A percentile compares a stretch with the other conserved stretches of the same genome.
These are phyloP conservation scores for Drosophila dives DNA, from an alignment of 2,888 invertebrate species.

Conservation along the genomic window DNA sequence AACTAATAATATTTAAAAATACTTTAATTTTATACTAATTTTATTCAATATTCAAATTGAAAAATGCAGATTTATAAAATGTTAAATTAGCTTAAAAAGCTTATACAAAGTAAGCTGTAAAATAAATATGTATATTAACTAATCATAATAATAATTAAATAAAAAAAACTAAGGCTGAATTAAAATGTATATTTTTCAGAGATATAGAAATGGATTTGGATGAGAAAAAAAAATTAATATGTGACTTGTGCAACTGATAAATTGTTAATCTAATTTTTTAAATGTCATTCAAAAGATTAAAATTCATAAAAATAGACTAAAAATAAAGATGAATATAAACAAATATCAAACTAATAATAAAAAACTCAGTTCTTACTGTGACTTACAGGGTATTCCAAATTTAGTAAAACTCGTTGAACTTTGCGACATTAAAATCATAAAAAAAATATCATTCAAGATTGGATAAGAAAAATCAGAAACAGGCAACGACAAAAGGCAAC, in stretches of 20 bases:
- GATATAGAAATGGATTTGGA: too few species aligned
- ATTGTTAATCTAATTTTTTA: neutral
- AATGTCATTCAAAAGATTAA: neutral
- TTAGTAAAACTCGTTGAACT: neutral
- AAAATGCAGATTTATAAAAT: neutral
- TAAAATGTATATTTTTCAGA: too few species aligned
- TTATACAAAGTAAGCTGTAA: neutral
- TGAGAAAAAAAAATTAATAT: neutral
- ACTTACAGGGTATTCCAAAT: constrained; percentile 1
- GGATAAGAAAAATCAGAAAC: constrained; percentile 37
- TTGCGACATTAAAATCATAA: constrained; percentile 30
- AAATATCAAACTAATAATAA: neutral
- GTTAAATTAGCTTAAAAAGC: too few species aligned
- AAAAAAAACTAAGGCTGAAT: neutral
- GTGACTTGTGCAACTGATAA: neutral
- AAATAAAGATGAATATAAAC: neutral
- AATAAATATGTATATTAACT: neutral
- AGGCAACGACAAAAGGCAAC: constrained; percentile 9
- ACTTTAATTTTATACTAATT: neutral
- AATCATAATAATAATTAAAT: neutral
- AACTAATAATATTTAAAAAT: neutral
- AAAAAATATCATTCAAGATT: constrained; percentile 57
- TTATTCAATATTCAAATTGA: neutral
- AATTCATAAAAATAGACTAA: neutral
- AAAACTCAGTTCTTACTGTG: neutral